Evolutionary conservation across 1,140 invertebrate genomes (phyloP), one percentile per base, ranked within the genome.

Genomic region (Penaeus vannamei): DNA sequence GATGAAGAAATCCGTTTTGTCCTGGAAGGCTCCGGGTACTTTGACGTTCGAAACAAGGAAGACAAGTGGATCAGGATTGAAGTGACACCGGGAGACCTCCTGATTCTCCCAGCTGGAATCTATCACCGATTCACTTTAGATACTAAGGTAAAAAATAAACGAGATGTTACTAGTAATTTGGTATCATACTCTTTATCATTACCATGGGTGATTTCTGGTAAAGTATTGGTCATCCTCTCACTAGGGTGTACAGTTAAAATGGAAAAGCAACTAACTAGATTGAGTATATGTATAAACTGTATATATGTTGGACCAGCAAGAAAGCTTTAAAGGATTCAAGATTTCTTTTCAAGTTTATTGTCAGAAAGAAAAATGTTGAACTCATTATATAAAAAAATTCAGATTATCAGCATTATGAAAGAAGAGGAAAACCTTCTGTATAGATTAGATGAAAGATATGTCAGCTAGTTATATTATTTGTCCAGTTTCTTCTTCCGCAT

Each of bases 111-210:
- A 0, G 96, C 97, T 91, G 99, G 99, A 84, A 99, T 99, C 91
- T 99, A 99, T 93, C 99, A 99, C 92, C 95, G 99, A 84, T 99
- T 99, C 93, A 99, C 98, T 12, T 94, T 98, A n/a, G 98, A 99
- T 93, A 93, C 92, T 14, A 96, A 96, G 90, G 96, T 97, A 93
- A 93, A 26, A 77, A 46, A 62, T 36, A 5, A 36, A 36, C 5
- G 36, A 36, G 36, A 53, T 10, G 46, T 53, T 53, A 7, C 46
- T 53, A 14, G 46, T 0, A 12, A 53, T 46, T 53, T 32, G 36
- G 36, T 90, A 86, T 29, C 4, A 23, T 46, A 72, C 32, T 26
- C n/a, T 19, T 32, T 14, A 26, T 72, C 12, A 36, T n/a, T 10
- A 10, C 42, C 2, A 3, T 32, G 22, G 22, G 4, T 7, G 60